phyloP scores from a whole-genome alignment of 1,140 invertebrate species.

The Drosophila sp. region DNA sequence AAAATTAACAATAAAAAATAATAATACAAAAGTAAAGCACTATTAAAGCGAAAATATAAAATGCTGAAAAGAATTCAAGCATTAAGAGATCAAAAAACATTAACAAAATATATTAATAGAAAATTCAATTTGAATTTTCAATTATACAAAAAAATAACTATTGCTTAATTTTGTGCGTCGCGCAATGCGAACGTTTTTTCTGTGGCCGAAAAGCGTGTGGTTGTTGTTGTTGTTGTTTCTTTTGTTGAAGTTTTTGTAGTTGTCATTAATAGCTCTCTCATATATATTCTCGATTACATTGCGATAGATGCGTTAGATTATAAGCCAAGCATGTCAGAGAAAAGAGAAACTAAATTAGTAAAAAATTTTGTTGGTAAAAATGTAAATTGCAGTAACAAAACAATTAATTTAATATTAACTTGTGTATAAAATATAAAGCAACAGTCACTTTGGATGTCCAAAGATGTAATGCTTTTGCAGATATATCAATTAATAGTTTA shows the following conservation, averaged over 20 bases:
- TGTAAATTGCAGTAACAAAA: constrained; percentile 25
- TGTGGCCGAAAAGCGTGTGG: constrained; percentile 65
- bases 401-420: not conserved
- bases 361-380: constrained; percentile 66
- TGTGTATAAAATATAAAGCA: not conserved
- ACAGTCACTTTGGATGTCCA: constrained; percentile 14
- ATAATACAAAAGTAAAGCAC: constrained; percentile 60
- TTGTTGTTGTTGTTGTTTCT: constrained; percentile 45
- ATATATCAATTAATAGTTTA: too few species aligned
- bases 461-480: constrained; percentile 1
- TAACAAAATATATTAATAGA: constrained; percentile 44
- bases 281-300: constrained; percentile 68
- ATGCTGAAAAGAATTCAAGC: constrained; percentile 75
- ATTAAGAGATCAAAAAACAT: constrained; percentile 75
- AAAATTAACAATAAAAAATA: constrained; percentile 43
- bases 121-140: constrained; percentile 70
- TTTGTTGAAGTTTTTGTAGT: constrained; percentile 20
- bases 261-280: constrained; percentile 28
- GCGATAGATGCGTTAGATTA: constrained; percentile 76
- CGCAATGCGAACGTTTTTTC: constrained; percentile 44
- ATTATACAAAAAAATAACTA: constrained; percentile 56
- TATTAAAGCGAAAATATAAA: constrained; percentile 69
- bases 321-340: constrained; percentile 84
- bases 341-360: constrained; percentile 84
- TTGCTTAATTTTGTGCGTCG: constrained; percentile 75